Evolutionary conservation across 2,888 invertebrate species (phyloP), one percentile per base, ranked within the genome.

Genomic region (Dicyrtomina minuta): DNA sequence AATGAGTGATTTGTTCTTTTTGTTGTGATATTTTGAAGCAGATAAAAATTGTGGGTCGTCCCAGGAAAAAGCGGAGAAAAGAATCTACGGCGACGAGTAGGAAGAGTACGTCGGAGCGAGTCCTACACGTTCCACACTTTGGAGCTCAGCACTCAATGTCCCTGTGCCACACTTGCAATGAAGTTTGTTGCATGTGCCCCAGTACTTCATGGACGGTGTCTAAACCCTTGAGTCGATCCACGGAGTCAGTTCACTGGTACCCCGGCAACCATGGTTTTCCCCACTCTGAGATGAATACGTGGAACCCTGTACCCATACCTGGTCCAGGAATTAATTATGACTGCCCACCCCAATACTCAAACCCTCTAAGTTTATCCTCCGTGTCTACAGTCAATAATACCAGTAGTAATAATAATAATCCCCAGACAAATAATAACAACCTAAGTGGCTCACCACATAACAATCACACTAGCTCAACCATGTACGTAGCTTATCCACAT

Each of bases 11-110:
- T n/a, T n/a, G n/a, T n/a, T n/a, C n/a, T n/a, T n/a, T n/a, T n/a
- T n/a, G n/a, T n/a, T n/a, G n/a, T n/a, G n/a, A n/a, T n/a, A n/a
- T n/a, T n/a, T n/a, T 1, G 22, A 1, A 56, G 26, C 65, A 70
- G 59, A 44, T 41, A 27, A 70, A 70, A 44, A 39, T 59, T 27
- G 44, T 70, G n/a, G 70, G 70, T 12, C 39, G 70, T 12, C 70
- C 70, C 1, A 49, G 66, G 39, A 66, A 70, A 61, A 70, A 70
- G 27, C 68, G 68, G 2, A 17, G 62, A 24, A 64, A 56, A 12
- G 62, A 69, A 20, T 8, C 12, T 12, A 26, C 41, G 12, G 4
- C 44, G 1, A 1, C 44, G 24, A 26, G 24, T 55, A 33, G 24
- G 4, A 22, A 33, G 26, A 13, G 15, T n/a, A 12, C 33, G 10